Evolutionary conservation across 30 jellyfish, hydroid and myxozoan species (phyloP).

Genomic region (Mastigias papua): DNA sequence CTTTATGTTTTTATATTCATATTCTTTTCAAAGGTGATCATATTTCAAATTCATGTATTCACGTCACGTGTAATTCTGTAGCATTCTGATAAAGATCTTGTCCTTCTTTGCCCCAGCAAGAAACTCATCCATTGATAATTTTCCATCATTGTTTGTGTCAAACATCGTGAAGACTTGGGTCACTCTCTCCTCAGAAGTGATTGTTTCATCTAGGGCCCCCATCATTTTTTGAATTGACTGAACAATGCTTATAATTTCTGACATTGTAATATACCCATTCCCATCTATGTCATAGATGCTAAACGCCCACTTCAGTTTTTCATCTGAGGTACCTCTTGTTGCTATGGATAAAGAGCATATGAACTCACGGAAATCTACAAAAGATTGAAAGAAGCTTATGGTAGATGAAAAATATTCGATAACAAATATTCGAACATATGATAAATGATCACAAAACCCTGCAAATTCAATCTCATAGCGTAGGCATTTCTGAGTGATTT

Average conservation of each 20-base stretch:
- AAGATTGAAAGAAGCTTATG: neutral
- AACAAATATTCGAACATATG: too few species aligned
- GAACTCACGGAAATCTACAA: conserved; percentile 91
- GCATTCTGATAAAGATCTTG: conserved; percentile 82
- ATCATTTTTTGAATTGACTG: conserved; percentile 85
- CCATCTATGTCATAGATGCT: conserved; percentile 91
- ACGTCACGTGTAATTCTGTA: conserved; percentile 72
- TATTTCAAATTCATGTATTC: too few species aligned
- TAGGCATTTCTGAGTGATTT: too few species aligned
- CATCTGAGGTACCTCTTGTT: conserved; percentile 89
- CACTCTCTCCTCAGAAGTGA: conserved; percentile 73
- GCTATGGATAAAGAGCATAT: conserved; percentile 92
- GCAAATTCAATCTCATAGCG: too few species aligned
- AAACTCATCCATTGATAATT: conserved; percentile 86
- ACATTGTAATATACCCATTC: conserved; percentile 84
- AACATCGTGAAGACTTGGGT: conserved; percentile 69
- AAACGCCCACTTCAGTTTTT: conserved; percentile 90
- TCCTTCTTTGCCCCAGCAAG: conserved; percentile 87
- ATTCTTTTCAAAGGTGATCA: too few species aligned
- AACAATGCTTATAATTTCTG: conserved; percentile 83
- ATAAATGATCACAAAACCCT: too few species aligned
- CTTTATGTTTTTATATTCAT: too few species aligned
- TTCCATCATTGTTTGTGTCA: conserved; percentile 85
- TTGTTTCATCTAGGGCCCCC: conserved; percentile 85
- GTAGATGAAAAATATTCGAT: too few species aligned